Conservation (phyloP, 2,888 invertebrate genomes). For the Eristalinus aeneus region DNA sequence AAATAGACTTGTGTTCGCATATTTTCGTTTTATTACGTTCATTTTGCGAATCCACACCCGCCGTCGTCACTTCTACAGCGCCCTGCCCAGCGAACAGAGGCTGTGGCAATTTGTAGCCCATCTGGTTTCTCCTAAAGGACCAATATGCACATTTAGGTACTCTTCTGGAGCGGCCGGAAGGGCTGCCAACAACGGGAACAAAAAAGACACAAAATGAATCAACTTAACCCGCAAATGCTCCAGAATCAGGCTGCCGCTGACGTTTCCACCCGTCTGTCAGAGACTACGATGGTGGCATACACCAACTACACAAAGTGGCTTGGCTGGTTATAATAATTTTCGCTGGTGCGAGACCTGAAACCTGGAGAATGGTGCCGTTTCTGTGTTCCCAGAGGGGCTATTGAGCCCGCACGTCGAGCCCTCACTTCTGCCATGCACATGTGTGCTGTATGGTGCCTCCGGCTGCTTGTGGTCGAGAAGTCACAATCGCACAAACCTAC, state of each 20-base stretch:
- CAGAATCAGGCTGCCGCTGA: slow-evolving; percentile 1
- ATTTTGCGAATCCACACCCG: slow-evolving; percentile 47
- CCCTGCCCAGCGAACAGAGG: neutral
- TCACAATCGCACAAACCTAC: too few species aligned
- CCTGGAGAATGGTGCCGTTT: slow-evolving; percentile 29
- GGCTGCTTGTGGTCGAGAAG: slow-evolving; percentile 17
- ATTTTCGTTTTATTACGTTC: slow-evolving; percentile 68
- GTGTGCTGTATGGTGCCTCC: slow-evolving; percentile 33
- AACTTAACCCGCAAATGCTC: slow-evolving; percentile 67
- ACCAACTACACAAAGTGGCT: slow-evolving; percentile 69
- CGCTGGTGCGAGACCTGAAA: slow-evolving; percentile 49
- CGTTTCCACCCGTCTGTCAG: neutral
- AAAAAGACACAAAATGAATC: slow-evolving; percentile 37
- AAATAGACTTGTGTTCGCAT: slow-evolving; percentile 71
- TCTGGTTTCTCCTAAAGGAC: slow-evolving; percentile 66
- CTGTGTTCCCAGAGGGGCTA: slow-evolving; percentile 56
- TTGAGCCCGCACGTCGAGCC: slow-evolving; percentile 41
- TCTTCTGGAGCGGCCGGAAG: slow-evolving; percentile 43
- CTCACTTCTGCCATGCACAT: slow-evolving; percentile 14
- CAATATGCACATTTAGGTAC: slow-evolving; percentile 69
- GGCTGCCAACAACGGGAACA: slow-evolving; percentile 36
- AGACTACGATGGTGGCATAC: slow-evolving; percentile 23
- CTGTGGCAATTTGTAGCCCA: slow-evolving; percentile 60
- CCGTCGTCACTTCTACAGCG: neutral
- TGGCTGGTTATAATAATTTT: slow-evolving; percentile 70